Base-by-base conservation (phyloP, 1,140 invertebrate species). In the Caenorhabditis latens region DNA sequence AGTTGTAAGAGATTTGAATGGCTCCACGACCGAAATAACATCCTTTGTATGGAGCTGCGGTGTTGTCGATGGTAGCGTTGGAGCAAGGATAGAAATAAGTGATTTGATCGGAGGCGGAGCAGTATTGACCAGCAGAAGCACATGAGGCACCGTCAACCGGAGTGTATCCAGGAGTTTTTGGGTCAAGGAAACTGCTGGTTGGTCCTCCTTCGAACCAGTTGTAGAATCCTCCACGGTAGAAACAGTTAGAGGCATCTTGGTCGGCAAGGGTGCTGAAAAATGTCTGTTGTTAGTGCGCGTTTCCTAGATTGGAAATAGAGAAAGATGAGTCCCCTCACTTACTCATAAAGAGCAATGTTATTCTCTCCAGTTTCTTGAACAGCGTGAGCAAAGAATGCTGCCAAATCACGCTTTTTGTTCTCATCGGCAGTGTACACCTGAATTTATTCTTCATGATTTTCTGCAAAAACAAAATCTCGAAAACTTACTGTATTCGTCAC, bases 121-220 rank as follows among this genome's bases (percentile, higher is more conserved):
- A 91, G 71, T 91, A 91, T 50, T 86, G 87, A 48, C 91, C 91
- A 50, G 55, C 42, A 57, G 67, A 57, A 42, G 40, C 63, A 53
- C 91, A 92, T 43, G 57, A 43, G 53, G 86, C 57, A 13, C 91
- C 91, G 61, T 92, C 91, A 8, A 83, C 84, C 19, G 91, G 91
- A 82, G 83, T 79, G 57, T 83, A 88, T 13, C 91, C 91, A 16
- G 90, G 86, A 32, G 84, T 85, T 13, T 82, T 84, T 32, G 86
- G 83, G 21, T 89, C 86, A 13, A 92, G 61, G 53, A 92, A 92
- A 13, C 87, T 86, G 14, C 91, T 92, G 0, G 86, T 85, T 46
- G 92, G 91, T 42, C 92, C 92, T 42, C 91, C 91, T 84, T 92
- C 92, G 50, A 92, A 92, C 90, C 92, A 92, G 43, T 92, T 92